phyloP scores from a whole-genome alignment of 1,140 invertebrate genomes.

The Holotrichia oblita region DNA sequence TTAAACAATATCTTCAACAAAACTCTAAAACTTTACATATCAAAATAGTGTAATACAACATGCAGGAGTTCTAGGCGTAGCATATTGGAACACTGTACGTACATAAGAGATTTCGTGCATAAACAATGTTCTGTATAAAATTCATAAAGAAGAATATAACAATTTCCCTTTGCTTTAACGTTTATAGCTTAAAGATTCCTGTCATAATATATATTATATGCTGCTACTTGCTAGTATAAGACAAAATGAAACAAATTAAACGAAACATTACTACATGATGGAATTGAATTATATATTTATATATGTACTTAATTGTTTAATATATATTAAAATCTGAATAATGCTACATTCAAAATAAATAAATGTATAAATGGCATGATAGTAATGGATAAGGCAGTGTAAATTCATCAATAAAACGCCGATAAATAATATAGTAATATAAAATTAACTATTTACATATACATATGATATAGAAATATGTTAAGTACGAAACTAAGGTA shows the following conservation, averaged over 20 bases:
- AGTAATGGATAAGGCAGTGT: slow-evolving; percentile 48
- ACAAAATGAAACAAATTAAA: slow-evolving; percentile 36
- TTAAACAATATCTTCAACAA: slow-evolving; percentile 50
- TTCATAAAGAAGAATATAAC: slow-evolving; percentile 57
- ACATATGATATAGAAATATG: slow-evolving; percentile 45
- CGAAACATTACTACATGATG: slow-evolving; percentile 37
- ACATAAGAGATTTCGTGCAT: slow-evolving; percentile 46
- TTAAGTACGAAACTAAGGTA: slow-evolving; percentile 55
- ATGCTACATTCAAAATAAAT: slow-evolving; percentile 36
- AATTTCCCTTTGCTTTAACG: slow-evolving; percentile 51
- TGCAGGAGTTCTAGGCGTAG: slow-evolving; percentile 42
- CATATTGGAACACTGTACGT: slow-evolving; percentile 46
- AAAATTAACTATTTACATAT: slow-evolving; percentile 48
- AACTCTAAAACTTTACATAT: slow-evolving; percentile 50
- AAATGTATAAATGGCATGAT: slow-evolving; percentile 36
- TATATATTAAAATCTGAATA: slow-evolving; percentile 40
- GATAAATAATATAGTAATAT: slow-evolving; percentile 50
- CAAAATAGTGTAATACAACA: slow-evolving; percentile 50
- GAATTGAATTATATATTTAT: neutral
- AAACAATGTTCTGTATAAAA: slow-evolving; percentile 55
- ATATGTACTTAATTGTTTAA: slow-evolving; percentile 7
- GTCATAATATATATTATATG: slow-evolving; percentile 42
- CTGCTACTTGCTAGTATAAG: slow-evolving; percentile 28
- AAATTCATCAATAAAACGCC: slow-evolving; percentile 49
- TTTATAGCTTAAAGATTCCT: slow-evolving; percentile 37